These are phyloP conservation scores for Gorsachius magnificus DNA, from an alignment of 2,797 vertebrate species.

Conservation along the genomic window DNA sequence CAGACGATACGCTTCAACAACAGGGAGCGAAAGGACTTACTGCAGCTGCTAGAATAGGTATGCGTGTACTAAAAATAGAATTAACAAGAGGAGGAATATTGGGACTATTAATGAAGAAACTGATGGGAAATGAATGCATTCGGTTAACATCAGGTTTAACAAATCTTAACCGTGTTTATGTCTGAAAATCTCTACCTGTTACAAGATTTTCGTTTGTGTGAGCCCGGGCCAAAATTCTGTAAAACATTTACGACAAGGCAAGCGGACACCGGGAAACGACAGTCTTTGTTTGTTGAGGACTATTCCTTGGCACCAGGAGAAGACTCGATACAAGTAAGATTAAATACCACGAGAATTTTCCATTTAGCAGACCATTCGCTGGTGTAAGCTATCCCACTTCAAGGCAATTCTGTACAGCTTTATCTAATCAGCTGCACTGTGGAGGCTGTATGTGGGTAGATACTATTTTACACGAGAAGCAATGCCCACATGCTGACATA, in stretches of 20 bases:
- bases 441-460: slow-evolving; percentile 48
- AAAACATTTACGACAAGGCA: background rate
- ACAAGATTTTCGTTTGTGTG: background rate
- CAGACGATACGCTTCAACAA: background rate
- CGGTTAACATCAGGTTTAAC: slow-evolving; percentile 59
- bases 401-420: slow-evolving; percentile 42
- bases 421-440: slow-evolving; percentile 38
- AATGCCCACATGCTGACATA: slow-evolving; percentile 52
- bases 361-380: slow-evolving; percentile 37
- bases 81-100: slow-evolving; percentile 68
- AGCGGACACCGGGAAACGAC: background rate
- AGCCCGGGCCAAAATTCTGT: background rate
- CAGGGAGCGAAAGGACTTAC: background rate
- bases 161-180: slow-evolving; percentile 39
- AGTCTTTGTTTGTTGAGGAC: background rate
- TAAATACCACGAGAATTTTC: slow-evolving; percentile 30
- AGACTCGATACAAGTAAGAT: background rate
- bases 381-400: slow-evolving; percentile 49
- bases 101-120: slow-evolving; percentile 67
- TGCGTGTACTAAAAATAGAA: slow-evolving; percentile 47
- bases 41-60: slow-evolving; percentile 18
- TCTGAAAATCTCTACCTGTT: slow-evolving; percentile 3
- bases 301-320: slow-evolving; percentile 14
- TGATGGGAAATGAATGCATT: slow-evolving; percentile 54
- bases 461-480: slow-evolving; percentile 9